Evolutionary conservation across 2,888 invertebrate genomes (phyloP).

Genomic region (Yponomeuta evonymella): DNA sequence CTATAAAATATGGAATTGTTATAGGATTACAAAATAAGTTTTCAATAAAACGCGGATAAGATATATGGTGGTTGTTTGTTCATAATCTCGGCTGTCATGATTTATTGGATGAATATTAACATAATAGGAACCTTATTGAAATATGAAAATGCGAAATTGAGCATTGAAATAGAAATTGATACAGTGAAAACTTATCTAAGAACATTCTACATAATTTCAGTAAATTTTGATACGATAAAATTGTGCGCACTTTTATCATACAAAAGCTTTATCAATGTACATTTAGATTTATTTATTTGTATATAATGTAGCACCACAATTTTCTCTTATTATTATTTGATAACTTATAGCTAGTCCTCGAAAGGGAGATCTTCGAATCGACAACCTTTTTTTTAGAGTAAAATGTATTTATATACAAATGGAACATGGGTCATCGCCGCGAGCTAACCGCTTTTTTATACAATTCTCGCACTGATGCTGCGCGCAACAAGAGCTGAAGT

Average conservation of each 20-base stretch:
- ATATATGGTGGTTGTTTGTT: neutral
- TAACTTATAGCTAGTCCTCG: constrained; percentile 1
- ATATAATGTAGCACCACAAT: constrained; percentile 12
- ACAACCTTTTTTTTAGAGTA: neutral
- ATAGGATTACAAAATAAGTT: neutral
- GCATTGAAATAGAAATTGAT: constrained; percentile 1
- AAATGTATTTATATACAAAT: neutral
- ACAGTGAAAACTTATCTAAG: neutral
- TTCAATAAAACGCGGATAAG: neutral
- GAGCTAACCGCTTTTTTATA: too few species aligned
- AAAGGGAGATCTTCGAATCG: neutral
- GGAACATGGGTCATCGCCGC: too few species aligned
- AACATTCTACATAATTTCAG: neutral
- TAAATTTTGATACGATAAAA: constrained; percentile 2
- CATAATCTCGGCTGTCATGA: neutral
- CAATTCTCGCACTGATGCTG: too few species aligned
- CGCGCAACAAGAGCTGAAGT: too few species aligned
- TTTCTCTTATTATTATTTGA: constrained; percentile 5
- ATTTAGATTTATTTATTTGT: neutral
- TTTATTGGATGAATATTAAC: neutral
- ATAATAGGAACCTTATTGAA: constrained; percentile 1
- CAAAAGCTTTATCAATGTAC: too few species aligned
- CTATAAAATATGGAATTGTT: neutral
- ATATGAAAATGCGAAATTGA: constrained; percentile 10
- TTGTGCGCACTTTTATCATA: neutral